A percentile compares a stretch with the other conserved stretches of the same genome.
Conservation (phyloP, 2,113 vertebrate species). For the Nothocercus nigrocapillus region DNA sequence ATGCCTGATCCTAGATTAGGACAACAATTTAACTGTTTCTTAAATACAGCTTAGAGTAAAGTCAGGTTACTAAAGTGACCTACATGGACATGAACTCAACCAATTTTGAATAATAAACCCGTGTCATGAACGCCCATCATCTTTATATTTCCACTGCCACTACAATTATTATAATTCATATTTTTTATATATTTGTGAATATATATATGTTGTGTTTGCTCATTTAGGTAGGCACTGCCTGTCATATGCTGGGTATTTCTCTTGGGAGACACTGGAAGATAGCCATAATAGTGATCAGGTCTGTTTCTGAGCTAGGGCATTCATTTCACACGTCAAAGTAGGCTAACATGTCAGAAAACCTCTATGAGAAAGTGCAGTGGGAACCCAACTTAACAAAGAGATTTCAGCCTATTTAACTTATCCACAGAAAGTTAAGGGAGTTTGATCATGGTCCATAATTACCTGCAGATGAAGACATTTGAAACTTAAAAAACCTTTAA, state of each 20-base stretch:
- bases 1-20: not conserved
- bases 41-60: not conserved
- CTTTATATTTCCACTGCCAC: not conserved
- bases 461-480: not conserved
- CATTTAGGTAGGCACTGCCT: not conserved
- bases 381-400: not conserved
- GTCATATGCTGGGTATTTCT: not conserved
- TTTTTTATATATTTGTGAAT: not conserved
- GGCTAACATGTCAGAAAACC: not conserved
- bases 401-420: not conserved
- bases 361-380: not conserved
- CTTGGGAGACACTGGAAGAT: not conserved
- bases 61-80: not conserved
- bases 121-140: not conserved
- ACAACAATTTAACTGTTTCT: not conserved
- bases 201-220: not conserved
- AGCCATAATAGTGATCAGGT: not conserved
- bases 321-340: accelerated
- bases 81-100: not conserved
- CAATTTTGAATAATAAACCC: not conserved
- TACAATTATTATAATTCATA: not conserved
- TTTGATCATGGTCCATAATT: not conserved
- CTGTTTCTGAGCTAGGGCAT: not conserved
- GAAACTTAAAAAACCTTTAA: not conserved
- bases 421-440: not conserved